Evolutionary conservation across 2,888 invertebrate genomes (phyloP), one percentile per base, ranked within the genome.

Genomic region (Halictus ligatus): DNA sequence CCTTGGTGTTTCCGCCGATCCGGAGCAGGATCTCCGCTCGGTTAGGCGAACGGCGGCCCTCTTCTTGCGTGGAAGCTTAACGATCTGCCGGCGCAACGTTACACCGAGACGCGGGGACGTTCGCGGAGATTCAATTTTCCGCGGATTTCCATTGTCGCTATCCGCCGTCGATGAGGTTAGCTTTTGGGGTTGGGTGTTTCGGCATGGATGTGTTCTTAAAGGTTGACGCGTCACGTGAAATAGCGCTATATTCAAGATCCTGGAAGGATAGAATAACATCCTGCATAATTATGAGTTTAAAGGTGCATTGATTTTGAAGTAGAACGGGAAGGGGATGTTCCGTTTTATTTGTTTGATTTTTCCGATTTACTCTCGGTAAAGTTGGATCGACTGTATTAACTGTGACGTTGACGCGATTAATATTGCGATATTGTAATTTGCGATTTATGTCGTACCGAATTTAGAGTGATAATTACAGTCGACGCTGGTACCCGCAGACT

Each of bases 401-500:
- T 29, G 15, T 18, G 15, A 29, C 15, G 29, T 29, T 29, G 6
- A 64, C 15, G 7, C 15, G 15, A 29, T 64, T 29, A 7, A 2
- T 64, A 29, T 64, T 15, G 15, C 7, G 58, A 58, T 58, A n/a
- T n/a, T n/a, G n/a, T 58, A n/a, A 58, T 58, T n/a, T n/a, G 0
- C 64, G 64, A 64, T 64, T 64, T 64, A 64, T 29, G 29, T 29
- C 7, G n/a, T 29, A 29, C 29, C 29, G 64, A 64, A 29, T 64
- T 29, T 18, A 29, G 64, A 64, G 15, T 15, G 29, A 64, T 64
- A 64, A 64, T 29, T 64, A 64, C 64, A 29, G 64, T 2, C 29
- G 64, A 64, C 29, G 64, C 64, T 64, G 64, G 64, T 64, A 29
- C 64, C 64, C 64, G 64, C 18, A 64, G 64, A 64, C 15, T 29